Evolutionary conservation across 2,797 vertebrate genomes (phyloP).

Genomic region (Sebastes matsubarae): DNA sequence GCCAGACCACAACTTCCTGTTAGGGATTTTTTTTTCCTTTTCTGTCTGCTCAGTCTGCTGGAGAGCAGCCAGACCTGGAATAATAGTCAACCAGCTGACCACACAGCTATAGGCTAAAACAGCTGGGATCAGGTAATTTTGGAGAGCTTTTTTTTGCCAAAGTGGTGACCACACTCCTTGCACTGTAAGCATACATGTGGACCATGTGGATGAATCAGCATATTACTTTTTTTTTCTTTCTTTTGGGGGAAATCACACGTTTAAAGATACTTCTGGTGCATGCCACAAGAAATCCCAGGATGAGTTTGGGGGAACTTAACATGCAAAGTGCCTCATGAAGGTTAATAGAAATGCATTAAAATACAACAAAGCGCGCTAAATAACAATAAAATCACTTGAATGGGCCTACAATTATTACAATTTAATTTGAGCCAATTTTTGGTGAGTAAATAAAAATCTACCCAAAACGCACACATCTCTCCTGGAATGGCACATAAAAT

Average conservation of each 20-base stretch:
- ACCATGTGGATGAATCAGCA: slow-evolving; percentile 16
- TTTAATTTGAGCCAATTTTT: background rate
- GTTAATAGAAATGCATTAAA: background rate
- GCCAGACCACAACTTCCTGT: slow-evolving; percentile 60
- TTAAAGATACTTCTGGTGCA: background rate
- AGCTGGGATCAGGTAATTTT: background rate
- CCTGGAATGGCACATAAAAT: background rate
- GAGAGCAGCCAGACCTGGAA: slow-evolving; percentile 41
- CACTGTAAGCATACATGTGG: background rate
- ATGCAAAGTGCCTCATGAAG: background rate
- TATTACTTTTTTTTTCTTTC: background rate
- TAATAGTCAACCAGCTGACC: slow-evolving; percentile 41
- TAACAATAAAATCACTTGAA: background rate
- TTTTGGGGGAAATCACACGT: background rate
- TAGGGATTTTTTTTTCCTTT: slow-evolving; percentile 12
- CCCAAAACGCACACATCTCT: background rate
- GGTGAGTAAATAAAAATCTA: background rate
- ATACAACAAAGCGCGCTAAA: background rate
- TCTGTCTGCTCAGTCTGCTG: slow-evolving; percentile 31
- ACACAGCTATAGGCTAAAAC: background rate
- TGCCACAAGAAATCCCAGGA: background rate
- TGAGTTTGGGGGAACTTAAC: background rate
- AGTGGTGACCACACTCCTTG: background rate
- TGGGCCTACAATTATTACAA: background rate
- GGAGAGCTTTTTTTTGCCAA: background rate